Percentiles rank a stretch among this genome's conserved stretches.
Evolutionary conservation across 2,797 vertebrate species (phyloP).

Genomic region (Syngnathus acus): DNA sequence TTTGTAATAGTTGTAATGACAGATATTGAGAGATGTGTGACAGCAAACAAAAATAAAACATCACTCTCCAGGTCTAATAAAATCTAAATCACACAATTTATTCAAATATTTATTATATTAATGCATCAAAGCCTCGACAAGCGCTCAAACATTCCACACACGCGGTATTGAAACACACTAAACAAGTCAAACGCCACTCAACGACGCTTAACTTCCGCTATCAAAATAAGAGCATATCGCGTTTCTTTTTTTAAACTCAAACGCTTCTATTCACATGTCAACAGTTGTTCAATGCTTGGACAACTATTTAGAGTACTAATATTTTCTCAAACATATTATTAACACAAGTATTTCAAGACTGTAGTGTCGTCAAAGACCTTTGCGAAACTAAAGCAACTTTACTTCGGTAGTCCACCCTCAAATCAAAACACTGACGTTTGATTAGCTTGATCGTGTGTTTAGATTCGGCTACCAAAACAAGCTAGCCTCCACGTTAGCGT

Average conservation of each 20-base stretch:
- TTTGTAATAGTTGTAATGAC: no score
- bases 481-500: slow-evolving; percentile 40
- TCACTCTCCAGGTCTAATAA: not conserved
- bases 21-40: no score
- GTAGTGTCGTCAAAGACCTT: no score
- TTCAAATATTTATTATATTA: not conserved
- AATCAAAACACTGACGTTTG: slow-evolving; percentile 12
- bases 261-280: not conserved
- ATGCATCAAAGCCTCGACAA: not conserved
- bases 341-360: not conserved
- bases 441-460: slow-evolving; percentile 19
- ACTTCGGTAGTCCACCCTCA: slow-evolving; percentile 23
- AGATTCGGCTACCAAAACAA: slow-evolving; percentile 32
- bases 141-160: not conserved
- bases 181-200: not conserved
- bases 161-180: not conserved
- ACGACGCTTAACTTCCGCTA: not conserved
- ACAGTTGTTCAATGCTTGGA: not conserved
- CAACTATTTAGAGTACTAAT: not conserved
- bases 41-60: no score
- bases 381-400: slow-evolving; percentile 1
- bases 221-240: not conserved
- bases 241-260: no score
- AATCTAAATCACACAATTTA: not conserved
- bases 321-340: not conserved